phyloP scores from a whole-genome alignment of 2,888 invertebrate species.

The Mamestra brassicae region DNA sequence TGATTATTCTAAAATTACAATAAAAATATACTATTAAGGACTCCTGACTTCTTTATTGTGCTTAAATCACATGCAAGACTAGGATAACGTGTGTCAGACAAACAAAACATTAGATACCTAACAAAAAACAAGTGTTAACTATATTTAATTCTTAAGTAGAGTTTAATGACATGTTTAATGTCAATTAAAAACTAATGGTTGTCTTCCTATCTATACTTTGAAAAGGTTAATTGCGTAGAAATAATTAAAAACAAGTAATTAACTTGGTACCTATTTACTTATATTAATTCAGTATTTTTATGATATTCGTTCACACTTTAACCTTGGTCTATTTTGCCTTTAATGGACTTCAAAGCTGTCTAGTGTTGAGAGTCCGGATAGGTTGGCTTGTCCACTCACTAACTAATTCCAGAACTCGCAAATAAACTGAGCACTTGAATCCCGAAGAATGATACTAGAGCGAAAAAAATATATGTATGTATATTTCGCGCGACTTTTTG shows the following conservation, averaged over 20 bases:
- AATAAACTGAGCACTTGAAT: no score
- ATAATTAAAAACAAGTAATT: conserved; percentile 28
- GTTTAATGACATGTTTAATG: conserved; percentile 19
- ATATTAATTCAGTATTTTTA: conserved; percentile 26
- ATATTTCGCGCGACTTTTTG: no score
- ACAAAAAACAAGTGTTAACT: conserved; percentile 11
- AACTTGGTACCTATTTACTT: background rate
- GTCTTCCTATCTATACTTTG: conserved; percentile 15
- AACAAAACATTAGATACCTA: background rate
- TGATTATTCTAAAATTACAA: no score
- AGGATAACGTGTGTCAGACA: background rate
- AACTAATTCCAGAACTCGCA: no score
- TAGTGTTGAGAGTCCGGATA: conserved; percentile 1
- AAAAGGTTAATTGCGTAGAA: conserved; percentile 49
- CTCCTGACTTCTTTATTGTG: no score
- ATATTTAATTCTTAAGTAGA: conserved; percentile 24
- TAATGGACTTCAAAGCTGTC: conserved; percentile 1
- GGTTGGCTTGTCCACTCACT: background rate
- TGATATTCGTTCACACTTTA: conserved; percentile 3
- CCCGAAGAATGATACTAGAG: no score
- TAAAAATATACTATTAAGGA: no score
- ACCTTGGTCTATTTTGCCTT: conserved; percentile 2
- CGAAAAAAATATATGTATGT: no score
- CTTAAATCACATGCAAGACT: no score
- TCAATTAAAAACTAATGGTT: conserved; percentile 44